Evolutionary conservation across 92 coral and sea anemone species (phyloP).

Genomic region (Heliopora coerulea): DNA sequence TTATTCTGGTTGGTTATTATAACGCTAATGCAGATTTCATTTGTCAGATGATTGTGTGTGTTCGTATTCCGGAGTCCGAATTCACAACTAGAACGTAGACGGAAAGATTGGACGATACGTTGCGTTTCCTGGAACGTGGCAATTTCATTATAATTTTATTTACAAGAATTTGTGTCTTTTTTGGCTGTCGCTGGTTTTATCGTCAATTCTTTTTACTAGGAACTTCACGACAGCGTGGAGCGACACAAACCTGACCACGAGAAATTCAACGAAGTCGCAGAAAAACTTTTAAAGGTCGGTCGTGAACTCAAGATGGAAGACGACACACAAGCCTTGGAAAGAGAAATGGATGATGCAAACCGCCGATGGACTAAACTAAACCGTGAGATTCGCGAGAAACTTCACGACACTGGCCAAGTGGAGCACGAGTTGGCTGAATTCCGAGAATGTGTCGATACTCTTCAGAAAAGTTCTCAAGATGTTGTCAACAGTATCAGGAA

Average conservation of each 20-base stretch:
- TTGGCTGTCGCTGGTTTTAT: no score
- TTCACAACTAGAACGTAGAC: no score
- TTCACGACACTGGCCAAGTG: constrained; percentile 55
- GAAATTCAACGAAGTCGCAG: constrained; percentile 55
- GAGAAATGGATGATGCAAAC: constrained; percentile 64
- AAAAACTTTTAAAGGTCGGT: constrained; percentile 58
- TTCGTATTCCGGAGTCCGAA: no score
- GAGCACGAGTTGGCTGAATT: constrained; percentile 73
- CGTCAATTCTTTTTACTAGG: constrained; percentile 34
- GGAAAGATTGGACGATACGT: no score
- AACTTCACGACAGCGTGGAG: constrained; percentile 76
- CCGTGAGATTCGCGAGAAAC: constrained; percentile 60
- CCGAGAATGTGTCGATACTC: constrained; percentile 66
- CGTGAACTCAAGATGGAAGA: constrained; percentile 56
- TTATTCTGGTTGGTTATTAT: no score
- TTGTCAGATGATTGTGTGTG: no score
- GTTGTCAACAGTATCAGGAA: constrained; percentile 65
- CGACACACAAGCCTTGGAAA: constrained; percentile 76
- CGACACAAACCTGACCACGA: constrained; percentile 70
- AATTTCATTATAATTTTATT: no score
- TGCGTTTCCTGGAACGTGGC: no score
- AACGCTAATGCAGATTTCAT: no score
- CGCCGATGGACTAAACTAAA: constrained; percentile 76
- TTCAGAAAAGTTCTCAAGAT: constrained; percentile 60
- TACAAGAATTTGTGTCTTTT: no score